Percentiles rank a stretch among this genome's conserved stretches.
Conservation (phyloP, 2,797 vertebrate species). For the Trichosurus vulpecula region DNA sequence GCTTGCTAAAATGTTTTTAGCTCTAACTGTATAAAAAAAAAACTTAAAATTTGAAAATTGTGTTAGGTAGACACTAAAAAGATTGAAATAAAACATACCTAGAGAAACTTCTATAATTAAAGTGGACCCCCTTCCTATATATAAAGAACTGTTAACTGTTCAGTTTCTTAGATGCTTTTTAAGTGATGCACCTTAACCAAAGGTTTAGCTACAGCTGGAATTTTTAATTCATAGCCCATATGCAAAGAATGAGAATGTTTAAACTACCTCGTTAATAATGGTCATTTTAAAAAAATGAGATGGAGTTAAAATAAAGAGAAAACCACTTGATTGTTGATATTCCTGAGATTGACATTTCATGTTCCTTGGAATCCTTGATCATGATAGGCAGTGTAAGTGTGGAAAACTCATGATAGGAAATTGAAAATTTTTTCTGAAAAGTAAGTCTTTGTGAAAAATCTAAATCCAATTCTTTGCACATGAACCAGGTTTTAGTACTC, state of each 20-base stretch:
- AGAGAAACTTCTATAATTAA: slow-evolving; percentile 32
- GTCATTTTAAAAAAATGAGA: background rate
- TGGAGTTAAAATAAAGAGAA: background rate
- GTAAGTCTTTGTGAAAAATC: slow-evolving; percentile 64
- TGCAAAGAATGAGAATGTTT: slow-evolving; percentile 42
- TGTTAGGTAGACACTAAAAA: slow-evolving; percentile 21
- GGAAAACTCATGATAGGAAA: slow-evolving; percentile 50
- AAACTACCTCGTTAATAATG: background rate
- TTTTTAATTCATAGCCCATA: slow-evolving; percentile 28
- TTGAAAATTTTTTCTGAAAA: slow-evolving; percentile 62
- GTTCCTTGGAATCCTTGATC: slow-evolving; percentile 21
- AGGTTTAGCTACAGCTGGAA: slow-evolving; percentile 14
- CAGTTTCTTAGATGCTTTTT: slow-evolving; percentile 35
- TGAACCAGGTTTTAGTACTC: slow-evolving; percentile 81
- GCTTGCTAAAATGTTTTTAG: background rate
- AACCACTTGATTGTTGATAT: slow-evolving; percentile 22
- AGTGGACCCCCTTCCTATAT: slow-evolving; percentile 17
- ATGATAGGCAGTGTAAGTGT: slow-evolving; percentile 45
- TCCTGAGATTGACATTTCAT: slow-evolving; percentile 33
- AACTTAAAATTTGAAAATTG: slow-evolving; percentile 39
- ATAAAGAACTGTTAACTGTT: slow-evolving; percentile 40
- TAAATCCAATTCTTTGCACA: slow-evolving; percentile 80
- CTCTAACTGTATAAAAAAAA: background rate
- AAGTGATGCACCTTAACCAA: slow-evolving; percentile 12
- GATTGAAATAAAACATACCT: slow-evolving; percentile 41